These are phyloP conservation scores for Urosaurus nigricauda DNA, from an alignment of 2,797 vertebrate genomes.

Conservation along the genomic window DNA sequence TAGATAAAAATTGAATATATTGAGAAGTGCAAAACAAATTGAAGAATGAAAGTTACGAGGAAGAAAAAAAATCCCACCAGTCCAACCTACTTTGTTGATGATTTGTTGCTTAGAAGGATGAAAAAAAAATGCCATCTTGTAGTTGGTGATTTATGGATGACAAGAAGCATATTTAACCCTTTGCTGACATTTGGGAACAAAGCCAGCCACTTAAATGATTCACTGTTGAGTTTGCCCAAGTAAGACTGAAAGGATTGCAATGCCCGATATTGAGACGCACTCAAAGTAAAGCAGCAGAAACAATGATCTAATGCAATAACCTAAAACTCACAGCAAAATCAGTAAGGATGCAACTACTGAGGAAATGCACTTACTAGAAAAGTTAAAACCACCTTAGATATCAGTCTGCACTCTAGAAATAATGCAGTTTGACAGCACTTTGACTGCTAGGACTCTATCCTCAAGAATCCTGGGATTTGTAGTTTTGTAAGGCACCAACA, in stretches of 20 bases:
- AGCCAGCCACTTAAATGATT: background rate
- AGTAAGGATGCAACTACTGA: no score
- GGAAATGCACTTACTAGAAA: no score
- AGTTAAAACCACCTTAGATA: no score
- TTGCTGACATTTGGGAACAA: constrained; percentile 5
- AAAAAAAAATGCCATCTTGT: constrained; percentile 14
- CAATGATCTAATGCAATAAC: no score
- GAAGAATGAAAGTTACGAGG: background rate
- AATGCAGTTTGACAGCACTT: no score
- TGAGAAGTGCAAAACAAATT: constrained; percentile 40
- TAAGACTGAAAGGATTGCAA: background rate
- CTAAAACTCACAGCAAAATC: no score
- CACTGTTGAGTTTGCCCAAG: background rate
- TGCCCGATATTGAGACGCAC: background rate
- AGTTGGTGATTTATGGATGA: background rate
- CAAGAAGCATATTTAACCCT: background rate
- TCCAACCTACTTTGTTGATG: background rate
- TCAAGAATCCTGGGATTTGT: no score
- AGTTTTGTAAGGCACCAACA: no score
- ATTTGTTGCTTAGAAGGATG: constrained; percentile 25
- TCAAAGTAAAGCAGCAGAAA: no score
- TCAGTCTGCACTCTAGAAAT: no score
- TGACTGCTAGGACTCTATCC: no score
- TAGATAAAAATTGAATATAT: constrained; percentile 35
- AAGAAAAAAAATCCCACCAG: background rate